phyloP scores from a whole-genome alignment of 2,888 invertebrate species.

The Drosophila incognita region DNA sequence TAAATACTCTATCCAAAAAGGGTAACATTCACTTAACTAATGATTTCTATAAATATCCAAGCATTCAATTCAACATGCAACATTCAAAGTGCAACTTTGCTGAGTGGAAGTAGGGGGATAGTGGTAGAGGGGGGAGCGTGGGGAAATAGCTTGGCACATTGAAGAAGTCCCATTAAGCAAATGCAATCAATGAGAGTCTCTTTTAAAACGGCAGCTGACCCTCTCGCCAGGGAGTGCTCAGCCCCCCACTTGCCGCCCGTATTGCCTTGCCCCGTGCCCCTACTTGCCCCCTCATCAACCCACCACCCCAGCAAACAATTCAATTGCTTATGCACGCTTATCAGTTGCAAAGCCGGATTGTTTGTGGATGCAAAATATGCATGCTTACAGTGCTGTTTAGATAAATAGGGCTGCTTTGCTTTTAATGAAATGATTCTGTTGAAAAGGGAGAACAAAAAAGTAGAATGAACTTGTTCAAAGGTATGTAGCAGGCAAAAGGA shows the following conservation, averaged over 20 bases:
- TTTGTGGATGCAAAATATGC: neutral
- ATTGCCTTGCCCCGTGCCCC: neutral
- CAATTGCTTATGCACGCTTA: conserved; percentile 12
- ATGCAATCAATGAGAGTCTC: conserved; percentile 36
- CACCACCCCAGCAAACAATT: neutral
- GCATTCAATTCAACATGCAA: neutral
- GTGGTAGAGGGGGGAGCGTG: neutral
- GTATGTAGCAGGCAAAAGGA: no score
- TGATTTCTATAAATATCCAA: conserved; percentile 17
- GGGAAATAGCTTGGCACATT: neutral
- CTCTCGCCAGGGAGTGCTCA: neutral
- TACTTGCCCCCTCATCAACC: neutral
- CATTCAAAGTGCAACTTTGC: conserved; percentile 19
- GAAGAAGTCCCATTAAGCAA: conserved; percentile 20
- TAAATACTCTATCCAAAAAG: neutral
- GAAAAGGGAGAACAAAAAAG: neutral
- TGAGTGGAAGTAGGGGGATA: neutral
- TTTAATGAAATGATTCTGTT: neutral
- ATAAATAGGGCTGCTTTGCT: neutral
- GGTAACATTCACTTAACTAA: conserved; percentile 1
- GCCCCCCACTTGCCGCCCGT: neutral
- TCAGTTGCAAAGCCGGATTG: neutral
- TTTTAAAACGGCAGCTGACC: conserved; percentile 38
- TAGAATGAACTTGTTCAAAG: neutral
- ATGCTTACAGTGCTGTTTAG: neutral